Percentiles rank a stretch among this genome's conserved stretches.
Conservation (phyloP, 1,140 invertebrate species). For the Notospermus geniculatus region DNA sequence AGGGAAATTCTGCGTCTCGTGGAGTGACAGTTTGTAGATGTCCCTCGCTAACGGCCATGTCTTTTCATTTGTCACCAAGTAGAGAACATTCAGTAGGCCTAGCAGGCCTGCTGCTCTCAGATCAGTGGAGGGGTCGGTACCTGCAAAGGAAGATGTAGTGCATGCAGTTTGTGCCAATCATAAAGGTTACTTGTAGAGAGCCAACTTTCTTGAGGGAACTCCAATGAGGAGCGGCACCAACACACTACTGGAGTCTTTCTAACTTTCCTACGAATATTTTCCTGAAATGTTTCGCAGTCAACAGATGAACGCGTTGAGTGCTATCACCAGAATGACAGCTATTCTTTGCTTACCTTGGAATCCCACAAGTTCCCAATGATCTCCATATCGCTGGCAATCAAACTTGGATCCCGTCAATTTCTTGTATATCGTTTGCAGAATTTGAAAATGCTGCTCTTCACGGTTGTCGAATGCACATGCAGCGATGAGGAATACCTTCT, state of each 20-base stretch:
- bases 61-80: constrained; percentile 53
- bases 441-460: constrained; percentile 54
- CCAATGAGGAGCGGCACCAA: too few relatives aligned
- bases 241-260: too few relatives aligned
- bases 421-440: constrained; percentile 61
- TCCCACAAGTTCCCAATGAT: constrained; percentile 63
- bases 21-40: constrained; percentile 59
- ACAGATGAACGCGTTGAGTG: too few relatives aligned
- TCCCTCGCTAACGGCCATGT: constrained; percentile 53
- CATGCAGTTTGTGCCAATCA: too few relatives aligned
- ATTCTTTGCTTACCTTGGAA: constrained; percentile 58
- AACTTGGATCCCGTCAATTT: constrained; percentile 57
- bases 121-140: constrained; percentile 63
- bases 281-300: too few relatives aligned
- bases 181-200: too few relatives aligned
- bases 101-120: constrained; percentile 60
- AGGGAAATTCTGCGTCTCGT: constrained; percentile 61
- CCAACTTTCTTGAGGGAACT: too few relatives aligned
- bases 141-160: constrained; percentile 37
- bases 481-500: constrained; percentile 59
- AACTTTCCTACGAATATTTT: too few relatives aligned
- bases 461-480: constrained; percentile 57
- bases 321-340: too few relatives aligned
- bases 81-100: constrained; percentile 60
- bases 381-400: constrained; percentile 58